A percentile compares a stretch with the other conserved stretches of the same genome.
phyloP scores from a whole-genome alignment of 2,113 vertebrate genomes.

The Vulpes vulpes region DNA sequence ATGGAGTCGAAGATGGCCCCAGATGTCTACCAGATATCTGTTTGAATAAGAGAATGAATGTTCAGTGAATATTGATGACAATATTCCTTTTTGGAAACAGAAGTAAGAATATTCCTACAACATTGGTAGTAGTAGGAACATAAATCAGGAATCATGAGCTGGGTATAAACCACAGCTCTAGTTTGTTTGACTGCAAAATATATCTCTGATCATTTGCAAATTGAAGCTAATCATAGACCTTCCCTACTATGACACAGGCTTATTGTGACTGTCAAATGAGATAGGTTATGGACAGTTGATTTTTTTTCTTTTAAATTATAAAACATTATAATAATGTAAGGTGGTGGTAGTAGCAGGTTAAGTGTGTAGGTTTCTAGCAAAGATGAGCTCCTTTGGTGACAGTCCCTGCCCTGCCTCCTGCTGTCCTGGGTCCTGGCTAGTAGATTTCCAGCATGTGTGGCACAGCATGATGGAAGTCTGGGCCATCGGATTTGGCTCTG shows the following conservation, averaged over 20 bases:
- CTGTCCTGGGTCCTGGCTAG: not conserved
- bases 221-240: not conserved
- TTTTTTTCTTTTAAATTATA: constrained; percentile 18
- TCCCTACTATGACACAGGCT: not conserved
- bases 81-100: not conserved
- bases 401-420: not conserved
- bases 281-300: not conserved
- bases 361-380: not conserved
- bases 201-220: constrained; percentile 25
- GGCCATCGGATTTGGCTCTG: not conserved
- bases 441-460: not conserved
- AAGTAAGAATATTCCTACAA: not conserved
- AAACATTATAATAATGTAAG: not conserved
- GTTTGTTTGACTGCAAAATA: not conserved
- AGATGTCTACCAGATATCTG: not conserved
- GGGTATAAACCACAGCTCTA: not conserved
- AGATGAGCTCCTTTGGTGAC: not conserved
- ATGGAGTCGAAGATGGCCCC: not conserved
- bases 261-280: not conserved
- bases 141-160: not conserved
- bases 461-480: not conserved
- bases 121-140: not conserved
- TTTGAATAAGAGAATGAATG: not conserved
- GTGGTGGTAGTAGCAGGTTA: not conserved
- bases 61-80: not conserved